Evolutionary conservation across 2,888 invertebrate genomes (phyloP), one percentile per base, ranked within the genome.

Genomic region (Alsophila aescularia): DNA sequence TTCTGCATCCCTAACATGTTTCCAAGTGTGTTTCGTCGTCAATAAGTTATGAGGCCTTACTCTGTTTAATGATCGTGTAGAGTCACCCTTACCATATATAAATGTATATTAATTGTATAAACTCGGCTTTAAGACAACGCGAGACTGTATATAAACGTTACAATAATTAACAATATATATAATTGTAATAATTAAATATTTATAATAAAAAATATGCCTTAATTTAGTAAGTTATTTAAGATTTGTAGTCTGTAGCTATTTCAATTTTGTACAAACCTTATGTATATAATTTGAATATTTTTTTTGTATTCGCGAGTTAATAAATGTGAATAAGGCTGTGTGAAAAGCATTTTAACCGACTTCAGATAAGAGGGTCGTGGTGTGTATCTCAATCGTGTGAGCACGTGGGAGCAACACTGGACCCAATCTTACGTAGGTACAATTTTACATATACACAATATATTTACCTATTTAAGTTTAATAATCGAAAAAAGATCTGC

Each of bases 151-250:
- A 88, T 84, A 87, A 79, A 82, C 69, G 75, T 69, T 66, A 70
- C 77, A 75, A 72, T 77, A 83, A 80, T 85, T 83, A 75, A 79
- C 79, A n/a, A n/a, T 78, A 82, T 79, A 81, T 70, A 77, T 81
- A 83, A 75, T 76, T 87, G 83, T 86, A 85, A n/a, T n/a, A n/a
- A 83, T 84, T 78, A 85, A 80, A 62, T 87, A 89, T 89, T 87
- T 89, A 87, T 89, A 83, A 82, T 80, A 67, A 60, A n/a, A 78
- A 83, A 78, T 85, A 89, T 84, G 89, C 89, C 88, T 90, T 89
- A 89, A 76, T 50, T 65, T 72, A 79, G 66, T 36, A 65, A 69
- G 70, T 76, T 76, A 77, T 73, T 75, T 75, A 74, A 77, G 75
- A 40, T 39, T 36, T 66, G 64, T 78, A 76, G 77, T 67, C 63